phyloP scores from a whole-genome alignment of 2,113 vertebrate genomes.

The Aleadryas rufinucha region DNA sequence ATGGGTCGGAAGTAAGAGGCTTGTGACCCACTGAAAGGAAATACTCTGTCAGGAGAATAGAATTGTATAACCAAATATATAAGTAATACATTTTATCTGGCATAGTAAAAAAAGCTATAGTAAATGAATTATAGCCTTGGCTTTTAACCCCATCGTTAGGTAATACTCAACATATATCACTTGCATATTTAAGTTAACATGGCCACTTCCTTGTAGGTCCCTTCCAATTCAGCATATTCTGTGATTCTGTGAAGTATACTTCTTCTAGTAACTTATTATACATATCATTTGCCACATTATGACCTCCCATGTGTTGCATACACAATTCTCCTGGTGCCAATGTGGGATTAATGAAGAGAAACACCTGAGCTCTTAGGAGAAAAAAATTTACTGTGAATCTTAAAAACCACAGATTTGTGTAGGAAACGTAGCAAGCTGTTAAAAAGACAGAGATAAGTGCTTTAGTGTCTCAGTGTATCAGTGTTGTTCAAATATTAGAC shows the following conservation, averaged over 20 bases:
- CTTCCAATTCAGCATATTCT: neutral
- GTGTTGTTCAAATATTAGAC: neutral
- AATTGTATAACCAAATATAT: neutral
- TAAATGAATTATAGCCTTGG: neutral
- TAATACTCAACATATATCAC: neutral
- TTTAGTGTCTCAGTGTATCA: neutral
- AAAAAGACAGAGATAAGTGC: neutral
- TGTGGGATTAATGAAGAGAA: neutral
- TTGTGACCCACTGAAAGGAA: neutral
- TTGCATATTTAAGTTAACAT: neutral
- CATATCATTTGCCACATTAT: neutral
- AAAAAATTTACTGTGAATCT: neutral
- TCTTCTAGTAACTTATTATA: neutral
- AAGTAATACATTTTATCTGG: neutral
- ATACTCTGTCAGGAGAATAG: neutral
- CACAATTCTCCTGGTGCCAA: neutral
- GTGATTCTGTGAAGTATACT: neutral
- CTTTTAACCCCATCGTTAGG: neutral
- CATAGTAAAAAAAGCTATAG: neutral
- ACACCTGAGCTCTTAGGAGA: neutral
- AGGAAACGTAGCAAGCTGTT: neutral
- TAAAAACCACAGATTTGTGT: neutral
- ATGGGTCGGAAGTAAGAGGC: neutral
- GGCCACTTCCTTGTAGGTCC: neutral
- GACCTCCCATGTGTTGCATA: neutral